These are phyloP conservation scores for Leuciscus waleckii DNA, from an alignment of 2,797 vertebrate species.

Conservation along the genomic window DNA sequence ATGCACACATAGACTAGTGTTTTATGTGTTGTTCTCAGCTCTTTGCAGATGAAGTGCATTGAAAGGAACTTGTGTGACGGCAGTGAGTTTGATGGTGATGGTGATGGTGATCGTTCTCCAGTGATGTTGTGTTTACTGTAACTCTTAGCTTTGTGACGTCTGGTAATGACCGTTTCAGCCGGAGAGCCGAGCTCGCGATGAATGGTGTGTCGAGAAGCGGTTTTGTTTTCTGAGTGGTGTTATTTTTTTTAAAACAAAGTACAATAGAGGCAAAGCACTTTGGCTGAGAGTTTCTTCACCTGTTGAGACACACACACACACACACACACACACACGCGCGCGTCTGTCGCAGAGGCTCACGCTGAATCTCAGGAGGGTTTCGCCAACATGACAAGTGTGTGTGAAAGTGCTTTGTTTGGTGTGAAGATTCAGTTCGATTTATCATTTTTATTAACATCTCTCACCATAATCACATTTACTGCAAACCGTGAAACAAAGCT, in stretches of 20 bases:
- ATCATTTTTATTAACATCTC: conserved; percentile 8
- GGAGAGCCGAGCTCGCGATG: not conserved
- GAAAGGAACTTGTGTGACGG: not conserved
- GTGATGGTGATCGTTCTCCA: not conserved
- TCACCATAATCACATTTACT: conserved; percentile 4
- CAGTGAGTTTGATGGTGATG: not conserved
- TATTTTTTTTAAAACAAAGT: not conserved
- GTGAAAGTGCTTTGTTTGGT: not conserved
- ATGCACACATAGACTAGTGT: not conserved
- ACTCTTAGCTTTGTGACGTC: not conserved
- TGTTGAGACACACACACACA: not conserved
- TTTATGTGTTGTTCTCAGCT: not conserved
- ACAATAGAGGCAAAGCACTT: not conserved
- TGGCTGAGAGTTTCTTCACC: not conserved
- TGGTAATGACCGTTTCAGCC: not conserved
- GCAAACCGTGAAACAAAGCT: not conserved
- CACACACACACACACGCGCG: not conserved
- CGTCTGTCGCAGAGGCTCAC: not conserved
- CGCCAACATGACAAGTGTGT: not conserved
- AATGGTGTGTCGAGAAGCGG: not conserved
- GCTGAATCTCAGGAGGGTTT: not conserved
- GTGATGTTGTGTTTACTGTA: no score
- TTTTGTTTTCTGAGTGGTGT: not conserved
- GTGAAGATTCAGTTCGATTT: not conserved
- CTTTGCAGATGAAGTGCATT: not conserved